These are phyloP conservation scores for Drosophila picticornis DNA, from an alignment of 2,888 invertebrate genomes.

Conservation along the genomic window DNA sequence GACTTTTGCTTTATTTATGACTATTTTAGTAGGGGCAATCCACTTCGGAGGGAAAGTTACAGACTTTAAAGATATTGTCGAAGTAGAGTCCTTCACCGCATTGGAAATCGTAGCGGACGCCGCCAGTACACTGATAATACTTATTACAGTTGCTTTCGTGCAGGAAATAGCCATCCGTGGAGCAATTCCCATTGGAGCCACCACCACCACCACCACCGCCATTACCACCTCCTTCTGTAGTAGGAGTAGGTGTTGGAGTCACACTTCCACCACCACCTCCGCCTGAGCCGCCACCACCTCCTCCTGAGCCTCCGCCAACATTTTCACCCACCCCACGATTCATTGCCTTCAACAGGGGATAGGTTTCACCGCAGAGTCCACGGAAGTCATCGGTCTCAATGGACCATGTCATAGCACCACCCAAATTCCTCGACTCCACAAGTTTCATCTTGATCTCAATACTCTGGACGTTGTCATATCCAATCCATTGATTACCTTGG, in stretches of 20 bases:
- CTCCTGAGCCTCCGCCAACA: conserved; percentile 13
- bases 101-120: conserved; percentile 86
- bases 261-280: conserved; percentile 12
- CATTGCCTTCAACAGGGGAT: conserved; percentile 66
- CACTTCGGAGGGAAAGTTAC: conserved; percentile 34
- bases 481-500: conserved; percentile 95
- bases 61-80: not conserved
- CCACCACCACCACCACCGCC: conserved; percentile 28
- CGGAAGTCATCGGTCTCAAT: conserved; percentile 97
- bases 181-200: conserved; percentile 39
- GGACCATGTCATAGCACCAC: conserved; percentile 89
- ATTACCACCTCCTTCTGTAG: conserved; percentile 8
- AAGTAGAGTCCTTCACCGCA: conserved; percentile 85
- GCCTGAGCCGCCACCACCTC: not conserved
- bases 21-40: conserved; percentile 36
- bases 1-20: conserved; percentile 1
- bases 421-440: conserved; percentile 92
- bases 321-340: conserved; percentile 54
- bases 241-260: conserved; percentile 5
- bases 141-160: conserved; percentile 90
- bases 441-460: conserved; percentile 92
- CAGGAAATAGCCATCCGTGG: conserved; percentile 83
- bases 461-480: conserved; percentile 94
- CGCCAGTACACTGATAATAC: conserved; percentile 88
- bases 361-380: conserved; percentile 90